Base-by-base conservation (phyloP, 1,140 invertebrate genomes). In the Varroa destructor region DNA sequence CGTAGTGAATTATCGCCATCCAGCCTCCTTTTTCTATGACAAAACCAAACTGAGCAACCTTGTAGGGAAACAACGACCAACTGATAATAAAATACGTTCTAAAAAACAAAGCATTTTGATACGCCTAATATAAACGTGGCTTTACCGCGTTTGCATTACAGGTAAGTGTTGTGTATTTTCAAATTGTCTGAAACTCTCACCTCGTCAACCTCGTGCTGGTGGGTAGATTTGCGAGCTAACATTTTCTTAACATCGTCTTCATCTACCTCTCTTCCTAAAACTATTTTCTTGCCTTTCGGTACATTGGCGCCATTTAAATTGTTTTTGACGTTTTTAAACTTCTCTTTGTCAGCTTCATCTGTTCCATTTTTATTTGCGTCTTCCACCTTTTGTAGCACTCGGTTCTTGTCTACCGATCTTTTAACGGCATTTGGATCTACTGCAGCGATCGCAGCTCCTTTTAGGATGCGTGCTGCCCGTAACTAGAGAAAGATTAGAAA, bases 141-240 rank as follows among this genome's bases (percentile, higher is more conserved):
- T 25, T 25, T 25, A 25, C 25, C 25, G 25, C 25, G 25, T 25
- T 25, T 25, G 25, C 25, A 25, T 25, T 25, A 25, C 25, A 25
- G 25, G 25, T 25, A 25, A 25, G 25, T 25, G 25, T 25, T 51
- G 46, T 51, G 8, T 8, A 8, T 51, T 3, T 51, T 51, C 46
- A 51, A 8, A 51, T 8, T 51, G 3, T 8, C 3, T 3, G 46
- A 51, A 3, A 5, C 46, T 51, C 61, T 40, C 40, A 67, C 61
- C 61, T 67, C n/a, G 37, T 67, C 61, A 46, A 67, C 46, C 46
- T 67, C 61, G 61, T 67, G 61, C 61, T 67, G 14, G 37, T 67
- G 61, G 12, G 2, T 67, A 37, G 61, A 67, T 8, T 67, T 67
- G 10, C 40, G 40, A 36, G 61, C 40, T 37, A 67, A 8, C 61